A percentile compares a stretch with the other conserved stretches of the same genome.
phyloP scores from a whole-genome alignment of 2,113 vertebrate species.

The Macrotus californicus region DNA sequence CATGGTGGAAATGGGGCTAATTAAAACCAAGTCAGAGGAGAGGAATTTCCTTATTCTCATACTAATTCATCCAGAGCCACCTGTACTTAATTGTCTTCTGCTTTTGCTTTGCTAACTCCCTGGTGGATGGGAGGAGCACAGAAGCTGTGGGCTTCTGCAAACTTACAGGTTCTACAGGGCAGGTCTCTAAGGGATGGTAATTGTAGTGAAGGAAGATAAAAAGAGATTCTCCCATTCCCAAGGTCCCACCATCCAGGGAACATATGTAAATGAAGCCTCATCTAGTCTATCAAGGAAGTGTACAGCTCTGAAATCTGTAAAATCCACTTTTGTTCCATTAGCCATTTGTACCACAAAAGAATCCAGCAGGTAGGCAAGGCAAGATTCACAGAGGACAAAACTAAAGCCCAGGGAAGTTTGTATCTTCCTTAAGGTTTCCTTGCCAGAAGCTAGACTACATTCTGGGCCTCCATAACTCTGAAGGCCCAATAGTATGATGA shows the following conservation, averaged over 20 bases:
- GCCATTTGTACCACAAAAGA: not conserved
- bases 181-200: not conserved
- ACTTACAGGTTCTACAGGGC: not conserved
- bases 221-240: not conserved
- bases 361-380: not conserved
- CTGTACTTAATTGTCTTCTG: constrained; percentile 47
- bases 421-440: not conserved
- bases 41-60: constrained; percentile 51
- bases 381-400: not conserved
- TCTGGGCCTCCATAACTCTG: not conserved
- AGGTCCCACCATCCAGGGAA: not conserved
- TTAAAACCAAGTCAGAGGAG: constrained; percentile 56
- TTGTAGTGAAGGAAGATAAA: constrained; percentile 34
- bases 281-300: not conserved
- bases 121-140: not conserved
- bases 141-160: constrained; percentile 19
- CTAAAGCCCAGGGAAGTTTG: not conserved
- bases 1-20: constrained; percentile 29
- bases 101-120: constrained; percentile 12
- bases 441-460: not conserved
- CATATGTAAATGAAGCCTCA: not conserved
- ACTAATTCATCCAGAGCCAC: constrained; percentile 50
- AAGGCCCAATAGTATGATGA: not conserved
- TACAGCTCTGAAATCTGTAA: not conserved
- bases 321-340: not conserved